phyloP scores from a whole-genome alignment of 2,888 invertebrate species.

The Meiosimyza decipiens region DNA sequence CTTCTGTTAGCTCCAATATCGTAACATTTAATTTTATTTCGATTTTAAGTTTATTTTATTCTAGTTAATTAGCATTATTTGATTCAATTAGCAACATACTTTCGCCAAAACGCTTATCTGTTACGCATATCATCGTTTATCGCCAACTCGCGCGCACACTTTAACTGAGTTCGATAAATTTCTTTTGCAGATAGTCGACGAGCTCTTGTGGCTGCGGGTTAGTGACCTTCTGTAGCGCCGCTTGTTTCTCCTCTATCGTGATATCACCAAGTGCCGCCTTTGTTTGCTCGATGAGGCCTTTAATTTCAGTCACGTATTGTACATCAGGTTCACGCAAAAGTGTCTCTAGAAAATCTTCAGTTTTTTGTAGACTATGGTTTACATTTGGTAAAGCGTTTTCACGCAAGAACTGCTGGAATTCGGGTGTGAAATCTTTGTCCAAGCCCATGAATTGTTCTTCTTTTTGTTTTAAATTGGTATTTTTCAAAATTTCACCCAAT shows the following conservation, averaged over 20 bases:
- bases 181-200: constrained; percentile 51
- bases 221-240: constrained; percentile 49
- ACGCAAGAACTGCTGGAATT: constrained; percentile 50
- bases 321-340: constrained; percentile 46
- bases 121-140: background rate
- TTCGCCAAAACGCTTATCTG: background rate
- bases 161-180: constrained; percentile 51
- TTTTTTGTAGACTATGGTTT: constrained; percentile 48
- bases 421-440: constrained; percentile 48
- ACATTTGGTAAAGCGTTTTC: constrained; percentile 48
- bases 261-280: constrained; percentile 47
- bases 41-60: constrained; percentile 7
- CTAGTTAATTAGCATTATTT: background rate
- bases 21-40: too few species aligned
- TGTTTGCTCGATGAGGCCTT: constrained; percentile 48
- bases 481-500: constrained; percentile 47
- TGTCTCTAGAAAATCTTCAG: constrained; percentile 51
- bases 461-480: constrained; percentile 49
- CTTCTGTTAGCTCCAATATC: too few species aligned
- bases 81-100: constrained; percentile 7
- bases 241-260: constrained; percentile 52
- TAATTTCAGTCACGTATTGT: constrained; percentile 48
- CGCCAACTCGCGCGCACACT: background rate
- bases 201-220: constrained; percentile 49
- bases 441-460: constrained; percentile 47